Percentiles rank a stretch among this genome's conserved stretches.
Conservation (phyloP, 2,888 invertebrate species). For the Anoncus sp. region DNA sequence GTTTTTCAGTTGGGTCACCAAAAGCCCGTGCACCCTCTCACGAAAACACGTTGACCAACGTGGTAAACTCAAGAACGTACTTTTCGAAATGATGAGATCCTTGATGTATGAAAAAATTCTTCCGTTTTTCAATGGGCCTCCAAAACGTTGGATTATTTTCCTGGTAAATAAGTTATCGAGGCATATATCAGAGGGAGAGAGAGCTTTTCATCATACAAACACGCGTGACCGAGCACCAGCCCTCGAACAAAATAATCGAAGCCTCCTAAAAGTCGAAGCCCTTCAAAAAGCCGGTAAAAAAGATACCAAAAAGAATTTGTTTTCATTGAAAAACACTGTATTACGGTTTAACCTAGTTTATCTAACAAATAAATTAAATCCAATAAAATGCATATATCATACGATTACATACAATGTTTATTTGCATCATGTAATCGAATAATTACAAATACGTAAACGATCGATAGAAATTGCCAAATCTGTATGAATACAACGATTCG, state of each 20-base stretch:
- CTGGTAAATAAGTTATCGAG: constrained; percentile 47
- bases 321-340: neutral
- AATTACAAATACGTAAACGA: neutral
- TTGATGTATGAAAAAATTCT: constrained; percentile 44
- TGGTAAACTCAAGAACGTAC: constrained; percentile 34
- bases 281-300: too few relatives aligned
- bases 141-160: constrained; percentile 31
- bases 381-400: neutral
- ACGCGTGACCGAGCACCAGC: constrained; percentile 1
- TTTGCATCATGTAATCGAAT: neutral
- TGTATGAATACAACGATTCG: neutral
- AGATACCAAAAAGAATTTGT: constrained; percentile 1
- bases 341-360: neutral
- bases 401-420: neutral
- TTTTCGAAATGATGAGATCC: constrained; percentile 36
- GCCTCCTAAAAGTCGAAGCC: constrained; percentile 8
- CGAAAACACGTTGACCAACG: constrained; percentile 55
- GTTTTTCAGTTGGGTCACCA: constrained; percentile 47
- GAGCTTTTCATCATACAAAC: neutral
- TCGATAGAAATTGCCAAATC: too few relatives aligned
- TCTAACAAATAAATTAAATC: neutral
- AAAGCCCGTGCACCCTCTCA: constrained; percentile 45
- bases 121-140: constrained; percentile 36
- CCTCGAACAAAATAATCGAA: constrained; percentile 15
- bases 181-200: constrained; percentile 9